phyloP scores from a whole-genome alignment of 2,888 invertebrate genomes.

The Nesidiocoris tenuis region DNA sequence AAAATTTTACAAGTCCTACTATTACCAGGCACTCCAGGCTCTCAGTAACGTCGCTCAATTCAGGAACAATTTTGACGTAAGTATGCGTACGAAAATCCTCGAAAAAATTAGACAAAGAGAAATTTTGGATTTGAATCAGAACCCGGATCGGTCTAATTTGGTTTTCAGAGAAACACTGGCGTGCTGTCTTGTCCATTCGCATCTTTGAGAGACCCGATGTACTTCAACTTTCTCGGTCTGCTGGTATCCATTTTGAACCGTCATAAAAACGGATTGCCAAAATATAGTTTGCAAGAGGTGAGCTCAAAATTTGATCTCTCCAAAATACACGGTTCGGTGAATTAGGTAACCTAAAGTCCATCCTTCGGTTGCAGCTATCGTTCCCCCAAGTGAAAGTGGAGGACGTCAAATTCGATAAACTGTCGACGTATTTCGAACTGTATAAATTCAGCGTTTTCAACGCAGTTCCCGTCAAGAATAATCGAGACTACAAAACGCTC shows the following conservation, averaged over 20 bases:
- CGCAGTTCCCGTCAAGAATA: constrained; percentile 56
- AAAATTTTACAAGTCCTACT: constrained; percentile 32
- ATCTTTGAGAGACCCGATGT: constrained; percentile 69
- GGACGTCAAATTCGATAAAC: constrained; percentile 63
- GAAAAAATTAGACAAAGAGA: background rate
- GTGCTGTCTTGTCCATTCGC: constrained; percentile 54
- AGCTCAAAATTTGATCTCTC: too few relatives aligned
- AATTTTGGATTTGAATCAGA: background rate
- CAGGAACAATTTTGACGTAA: constrained; percentile 16
- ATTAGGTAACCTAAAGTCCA: background rate
- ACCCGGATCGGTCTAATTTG: background rate
- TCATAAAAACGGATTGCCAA: constrained; percentile 63
- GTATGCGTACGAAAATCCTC: background rate
- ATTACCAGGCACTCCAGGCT: constrained; percentile 33
- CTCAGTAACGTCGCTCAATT: constrained; percentile 12
- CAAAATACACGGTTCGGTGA: too few relatives aligned
- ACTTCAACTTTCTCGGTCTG: constrained; percentile 65
- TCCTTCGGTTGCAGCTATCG: constrained; percentile 55
- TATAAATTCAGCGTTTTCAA: constrained; percentile 67
- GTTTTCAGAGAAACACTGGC: constrained; percentile 5
- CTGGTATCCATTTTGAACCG: constrained; percentile 56
- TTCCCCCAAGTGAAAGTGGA: constrained; percentile 67
- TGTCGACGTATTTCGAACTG: constrained; percentile 69
- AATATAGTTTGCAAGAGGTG: constrained; percentile 60
- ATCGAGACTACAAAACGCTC: constrained; percentile 22